Base-by-base conservation (phyloP, 2,113 vertebrate species). In the Silurus glanis region DNA sequence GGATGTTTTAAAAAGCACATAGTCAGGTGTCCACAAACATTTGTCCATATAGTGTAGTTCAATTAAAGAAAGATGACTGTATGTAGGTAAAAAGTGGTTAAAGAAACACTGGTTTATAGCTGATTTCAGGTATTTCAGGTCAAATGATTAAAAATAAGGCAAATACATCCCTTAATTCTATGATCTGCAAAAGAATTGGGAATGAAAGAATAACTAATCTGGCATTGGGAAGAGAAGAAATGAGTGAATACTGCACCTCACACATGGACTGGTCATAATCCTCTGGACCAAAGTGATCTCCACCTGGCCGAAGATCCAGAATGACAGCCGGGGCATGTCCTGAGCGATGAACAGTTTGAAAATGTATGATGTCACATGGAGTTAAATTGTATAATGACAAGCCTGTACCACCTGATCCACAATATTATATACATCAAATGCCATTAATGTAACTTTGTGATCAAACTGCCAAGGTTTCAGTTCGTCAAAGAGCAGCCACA, bases 401-500 rank as follows among this genome's bases (percentile, higher is more conserved):
- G 37, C 3, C 17, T 49, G 8, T 21, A 47, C 67, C 69, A 23
- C 17, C 14, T 45, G 2, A 71, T 17, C 14, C 6, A 45, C 9
- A 23, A 76, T 6, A 25, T 5, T 25, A 8, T 16, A 55, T 7
- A 53, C 23, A 74, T 51, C 10, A 4, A 23, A 49, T 10, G 45
- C 19, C 5, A 49, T 21, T 21, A 9, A 49, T 10, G 71, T 5
- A 74, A 37, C 37, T 37, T 58, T 14, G 56, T 58, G 14, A 14
- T 58, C 28, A 37, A 37, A 37, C 37, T 49, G 45, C 17, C 17
- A 74, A 49, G 37, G 17, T 49, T 74, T 91, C 98, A 99, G 93
- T 99, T 99, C 92, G 91, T 94, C 85, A 97, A 96, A 85, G 96
- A 97, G 64, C 96, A 98, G 83, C 98, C 97, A 0, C 97, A 99